Percentiles rank a stretch among this genome's conserved stretches.
phyloP scores from a whole-genome alignment of 1,140 invertebrate species.

The Probaryconus sp. region DNA sequence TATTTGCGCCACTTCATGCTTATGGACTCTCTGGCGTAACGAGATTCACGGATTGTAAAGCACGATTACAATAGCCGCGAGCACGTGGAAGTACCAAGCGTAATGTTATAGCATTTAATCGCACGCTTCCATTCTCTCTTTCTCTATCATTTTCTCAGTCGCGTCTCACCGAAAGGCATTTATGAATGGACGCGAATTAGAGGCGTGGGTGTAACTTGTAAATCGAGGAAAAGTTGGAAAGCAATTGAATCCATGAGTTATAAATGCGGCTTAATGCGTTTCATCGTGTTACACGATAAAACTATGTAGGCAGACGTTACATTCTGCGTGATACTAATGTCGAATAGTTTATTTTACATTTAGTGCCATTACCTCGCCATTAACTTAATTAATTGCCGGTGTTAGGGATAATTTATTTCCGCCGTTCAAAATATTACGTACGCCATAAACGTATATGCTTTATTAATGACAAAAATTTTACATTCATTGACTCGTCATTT shows the following conservation, averaged over 20 bases:
- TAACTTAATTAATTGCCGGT: conserved; percentile 28
- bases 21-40: conserved; percentile 12
- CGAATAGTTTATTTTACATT: conserved; percentile 21
- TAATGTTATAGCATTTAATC: conserved; percentile 48
- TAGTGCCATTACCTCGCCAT: conserved; percentile 10
- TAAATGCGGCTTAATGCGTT: conserved; percentile 3
- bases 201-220: conserved; percentile 22
- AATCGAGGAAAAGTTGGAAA: conserved; percentile 38
- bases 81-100: conserved; percentile 10
- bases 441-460: conserved; percentile 2
- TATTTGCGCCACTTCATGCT: conserved; percentile 5
- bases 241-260: conserved; percentile 18
- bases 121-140: conserved; percentile 18
- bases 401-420: conserved; percentile 1
- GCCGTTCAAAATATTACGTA: neutral
- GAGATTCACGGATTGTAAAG: conserved; percentile 29
- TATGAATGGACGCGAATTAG: conserved; percentile 32
- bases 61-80: conserved; percentile 21
- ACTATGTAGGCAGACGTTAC: conserved; percentile 2
- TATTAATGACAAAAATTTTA: neutral
- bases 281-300: conserved; percentile 5
- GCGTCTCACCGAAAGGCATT: conserved; percentile 24
- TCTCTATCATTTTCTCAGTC: neutral
- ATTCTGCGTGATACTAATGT: conserved; percentile 2
- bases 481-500: neutral